Evolutionary conservation across 2,797 vertebrate species (phyloP).

Genomic region (Molossus molossus): DNA sequence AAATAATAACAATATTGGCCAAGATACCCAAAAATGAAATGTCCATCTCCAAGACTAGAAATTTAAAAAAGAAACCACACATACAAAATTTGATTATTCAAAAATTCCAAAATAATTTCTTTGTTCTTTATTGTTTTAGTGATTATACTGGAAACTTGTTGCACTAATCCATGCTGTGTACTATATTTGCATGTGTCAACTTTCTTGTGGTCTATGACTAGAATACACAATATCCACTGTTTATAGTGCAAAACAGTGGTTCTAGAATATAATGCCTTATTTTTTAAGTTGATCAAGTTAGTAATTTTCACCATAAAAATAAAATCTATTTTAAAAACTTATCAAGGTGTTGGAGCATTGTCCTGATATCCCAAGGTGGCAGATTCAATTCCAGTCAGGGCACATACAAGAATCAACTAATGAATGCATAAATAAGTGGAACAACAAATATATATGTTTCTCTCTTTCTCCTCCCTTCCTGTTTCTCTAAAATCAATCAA

Average conservation of each 20-base stretch:
- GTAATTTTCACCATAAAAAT: not conserved
- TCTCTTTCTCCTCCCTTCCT: not conserved
- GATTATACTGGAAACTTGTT: not conserved
- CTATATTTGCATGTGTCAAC: not conserved
- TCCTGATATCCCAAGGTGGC: not conserved
- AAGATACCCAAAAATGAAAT: constrained; percentile 28
- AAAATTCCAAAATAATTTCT: not conserved
- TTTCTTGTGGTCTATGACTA: not conserved
- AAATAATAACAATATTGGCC: not conserved
- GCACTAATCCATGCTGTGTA: not conserved
- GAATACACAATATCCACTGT: not conserved
- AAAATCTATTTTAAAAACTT: not conserved
- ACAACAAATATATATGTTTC: not conserved
- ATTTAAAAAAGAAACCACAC: not conserved
- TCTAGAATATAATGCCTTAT: constrained; percentile 20
- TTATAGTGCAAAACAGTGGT: not conserved
- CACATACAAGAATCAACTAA: not conserved
- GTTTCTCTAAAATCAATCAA: not conserved
- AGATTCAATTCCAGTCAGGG: not conserved
- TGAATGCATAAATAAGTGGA: not conserved
- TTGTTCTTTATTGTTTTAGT: not conserved
- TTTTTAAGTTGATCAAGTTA: not conserved
- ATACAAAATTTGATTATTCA: constrained; percentile 15
- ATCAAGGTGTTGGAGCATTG: not conserved
- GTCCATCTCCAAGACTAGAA: not conserved